A percentile compares a stretch with the other conserved stretches of the same genome.
Conservation (phyloP, 2,113 vertebrate species). For the Callaeas wilsoni region DNA sequence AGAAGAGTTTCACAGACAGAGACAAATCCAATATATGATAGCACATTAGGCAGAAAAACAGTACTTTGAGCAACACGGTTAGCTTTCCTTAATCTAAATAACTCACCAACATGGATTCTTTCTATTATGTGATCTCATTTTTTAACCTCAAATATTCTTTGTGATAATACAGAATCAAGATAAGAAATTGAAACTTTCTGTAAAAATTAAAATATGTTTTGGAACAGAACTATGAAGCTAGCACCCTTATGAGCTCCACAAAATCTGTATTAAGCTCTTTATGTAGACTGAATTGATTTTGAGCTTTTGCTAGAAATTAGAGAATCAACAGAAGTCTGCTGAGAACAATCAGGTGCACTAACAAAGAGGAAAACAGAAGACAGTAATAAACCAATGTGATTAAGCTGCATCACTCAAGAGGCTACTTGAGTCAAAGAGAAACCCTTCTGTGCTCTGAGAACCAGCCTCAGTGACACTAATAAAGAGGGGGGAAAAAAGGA, state of each 20-base stretch:
- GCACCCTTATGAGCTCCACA: not conserved
- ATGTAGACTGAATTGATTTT: not conserved
- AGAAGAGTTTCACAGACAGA: not conserved
- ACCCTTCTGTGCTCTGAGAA: not conserved
- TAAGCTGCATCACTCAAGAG: not conserved
- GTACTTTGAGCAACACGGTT: not conserved
- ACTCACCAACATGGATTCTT: not conserved
- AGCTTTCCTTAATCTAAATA: not conserved
- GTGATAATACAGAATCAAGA: not conserved
- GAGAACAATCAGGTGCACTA: not conserved
- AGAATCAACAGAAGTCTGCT: not conserved
- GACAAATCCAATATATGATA: not conserved
- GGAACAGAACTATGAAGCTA: not conserved
- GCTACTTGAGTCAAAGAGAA: not conserved
- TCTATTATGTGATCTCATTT: not conserved
- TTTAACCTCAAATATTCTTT: not conserved
- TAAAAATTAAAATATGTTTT: not conserved
- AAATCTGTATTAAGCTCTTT: not conserved
- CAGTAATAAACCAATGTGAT: not conserved
- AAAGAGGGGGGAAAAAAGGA: not conserved
- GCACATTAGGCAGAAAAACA: not conserved
- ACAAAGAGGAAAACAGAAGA: not conserved
- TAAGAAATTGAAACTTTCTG: not conserved
- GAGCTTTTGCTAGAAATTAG: not conserved
- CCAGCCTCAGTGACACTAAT: not conserved